A percentile compares a stretch with the other conserved stretches of the same genome.
These are phyloP conservation scores for Amphipoea lucens DNA, from an alignment of 2,888 invertebrate genomes.

Conservation along the genomic window DNA sequence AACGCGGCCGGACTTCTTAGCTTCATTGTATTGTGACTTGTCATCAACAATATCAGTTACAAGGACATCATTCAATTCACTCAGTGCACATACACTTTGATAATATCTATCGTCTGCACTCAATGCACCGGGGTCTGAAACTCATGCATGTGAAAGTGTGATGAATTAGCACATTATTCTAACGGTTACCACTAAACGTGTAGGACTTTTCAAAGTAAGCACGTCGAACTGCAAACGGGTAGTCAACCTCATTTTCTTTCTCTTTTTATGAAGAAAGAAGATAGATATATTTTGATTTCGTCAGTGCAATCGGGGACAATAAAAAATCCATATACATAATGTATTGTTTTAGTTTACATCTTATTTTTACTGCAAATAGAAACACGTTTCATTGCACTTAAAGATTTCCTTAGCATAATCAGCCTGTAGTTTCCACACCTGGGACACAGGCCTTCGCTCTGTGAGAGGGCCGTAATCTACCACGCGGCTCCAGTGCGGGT, in stretches of 20 bases:
- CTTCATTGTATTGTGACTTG: neutral
- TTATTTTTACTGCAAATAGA: neutral
- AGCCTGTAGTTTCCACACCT: neutral
- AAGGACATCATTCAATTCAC: constrained; percentile 8
- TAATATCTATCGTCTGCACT: constrained; percentile 8
- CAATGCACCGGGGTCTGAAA: constrained; percentile 20
- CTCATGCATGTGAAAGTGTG: constrained; percentile 18
- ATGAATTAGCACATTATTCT: constrained; percentile 31
- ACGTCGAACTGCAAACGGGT: constrained; percentile 13
- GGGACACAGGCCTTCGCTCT: neutral
- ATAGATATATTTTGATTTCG: neutral
- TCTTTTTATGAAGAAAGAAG: neutral
- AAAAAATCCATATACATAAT: neutral
- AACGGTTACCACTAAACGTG: constrained; percentile 13
- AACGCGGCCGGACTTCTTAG: neutral
- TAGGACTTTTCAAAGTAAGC: constrained; percentile 35
- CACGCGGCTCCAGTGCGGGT: no score
- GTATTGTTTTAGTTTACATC: neutral
- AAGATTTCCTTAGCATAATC: neutral
- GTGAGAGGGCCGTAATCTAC: neutral
- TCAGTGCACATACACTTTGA: neutral
- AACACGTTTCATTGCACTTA: neutral
- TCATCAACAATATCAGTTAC: neutral
- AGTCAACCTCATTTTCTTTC: constrained; percentile 8
- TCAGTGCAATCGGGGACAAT: neutral